These are phyloP conservation scores for Ochotona princeps DNA, from an alignment of 2,113 vertebrate species.

Conservation along the genomic window DNA sequence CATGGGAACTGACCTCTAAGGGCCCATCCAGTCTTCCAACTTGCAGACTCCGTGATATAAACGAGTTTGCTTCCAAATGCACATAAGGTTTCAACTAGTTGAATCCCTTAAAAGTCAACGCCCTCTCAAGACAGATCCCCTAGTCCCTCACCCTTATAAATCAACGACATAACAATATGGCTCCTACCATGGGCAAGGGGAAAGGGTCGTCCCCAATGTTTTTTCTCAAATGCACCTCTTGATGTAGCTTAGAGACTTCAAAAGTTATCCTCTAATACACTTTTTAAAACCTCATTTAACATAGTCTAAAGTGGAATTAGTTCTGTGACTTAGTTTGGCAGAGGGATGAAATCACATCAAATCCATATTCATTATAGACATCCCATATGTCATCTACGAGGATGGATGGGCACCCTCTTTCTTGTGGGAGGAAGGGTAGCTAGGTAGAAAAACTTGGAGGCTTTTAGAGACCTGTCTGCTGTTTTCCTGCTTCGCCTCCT, in stretches of 20 bases:
- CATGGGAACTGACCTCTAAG: conserved; percentile 46
- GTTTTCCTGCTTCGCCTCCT: conserved; percentile 64
- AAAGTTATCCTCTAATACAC: conserved; percentile 75
- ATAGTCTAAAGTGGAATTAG: conserved; percentile 71
- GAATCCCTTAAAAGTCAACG: conserved; percentile 80
- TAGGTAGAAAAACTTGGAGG: conserved; percentile 26
- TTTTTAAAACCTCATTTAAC: conserved; percentile 82
- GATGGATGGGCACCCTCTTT: conserved; percentile 61
- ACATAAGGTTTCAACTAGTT: conserved; percentile 83
- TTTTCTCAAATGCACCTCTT: conserved; percentile 72
- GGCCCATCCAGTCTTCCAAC: conserved; percentile 48
- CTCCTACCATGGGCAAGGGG: background rate
- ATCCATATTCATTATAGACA: conserved; percentile 80
- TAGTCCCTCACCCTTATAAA: conserved; percentile 75
- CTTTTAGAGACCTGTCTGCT: conserved; percentile 61
- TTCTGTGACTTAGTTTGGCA: conserved; percentile 71
- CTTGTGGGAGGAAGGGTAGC: conserved; percentile 49
- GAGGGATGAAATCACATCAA: conserved; percentile 80
- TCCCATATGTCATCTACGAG: conserved; percentile 62
- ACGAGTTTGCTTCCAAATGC: conserved; percentile 75
- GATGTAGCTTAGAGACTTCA: conserved; percentile 78
- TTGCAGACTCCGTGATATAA: conserved; percentile 60
- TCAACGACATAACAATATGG: conserved; percentile 72
- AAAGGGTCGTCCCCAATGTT: conserved; percentile 63
- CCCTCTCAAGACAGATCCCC: conserved; percentile 74